Conservation (phyloP, 2,888 invertebrate genomes). For the Augochlorella aurata region DNA sequence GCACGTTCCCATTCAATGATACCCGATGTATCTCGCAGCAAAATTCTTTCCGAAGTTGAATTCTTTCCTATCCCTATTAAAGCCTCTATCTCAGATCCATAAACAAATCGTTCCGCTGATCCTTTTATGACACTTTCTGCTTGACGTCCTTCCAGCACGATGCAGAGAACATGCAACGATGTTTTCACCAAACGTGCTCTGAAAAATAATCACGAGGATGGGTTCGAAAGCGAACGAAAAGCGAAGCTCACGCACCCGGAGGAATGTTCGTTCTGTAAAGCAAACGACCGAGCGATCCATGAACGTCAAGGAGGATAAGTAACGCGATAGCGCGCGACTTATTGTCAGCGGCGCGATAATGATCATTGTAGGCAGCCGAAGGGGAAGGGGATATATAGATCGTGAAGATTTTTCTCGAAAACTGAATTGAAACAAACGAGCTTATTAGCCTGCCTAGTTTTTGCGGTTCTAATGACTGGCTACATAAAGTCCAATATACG, state of each 20-base stretch:
- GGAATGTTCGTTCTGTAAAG: background rate
- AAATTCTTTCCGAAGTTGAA: too few species aligned
- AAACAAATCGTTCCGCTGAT: background rate
- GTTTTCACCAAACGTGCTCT: background rate
- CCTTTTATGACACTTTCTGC: background rate
- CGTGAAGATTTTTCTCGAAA: slow-evolving; percentile 57
- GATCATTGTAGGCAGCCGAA: slow-evolving; percentile 1
- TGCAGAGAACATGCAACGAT: background rate
- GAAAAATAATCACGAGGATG: background rate
- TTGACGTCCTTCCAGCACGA: background rate
- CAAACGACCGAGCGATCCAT: slow-evolving; percentile 1
- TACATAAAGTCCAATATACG: slow-evolving; percentile 67
- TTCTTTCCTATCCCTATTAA: too few species aligned
- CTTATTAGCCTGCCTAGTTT: slow-evolving; percentile 60
- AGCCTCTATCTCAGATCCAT: background rate
- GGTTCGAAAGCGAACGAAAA: background rate
- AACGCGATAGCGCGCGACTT: slow-evolving; percentile 5
- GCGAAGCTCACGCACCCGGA: background rate
- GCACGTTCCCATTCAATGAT: too few species aligned
- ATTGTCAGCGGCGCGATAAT: background rate
- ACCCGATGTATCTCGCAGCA: too few species aligned
- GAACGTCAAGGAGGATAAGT: slow-evolving; percentile 5
- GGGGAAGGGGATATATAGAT: slow-evolving; percentile 47
- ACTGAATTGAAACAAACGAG: slow-evolving; percentile 58
- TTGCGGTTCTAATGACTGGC: slow-evolving; percentile 61